Percentiles rank a stretch among this genome's conserved stretches.
These are phyloP conservation scores for Loriculus beryllinus DNA, from an alignment of 2,797 vertebrate genomes.

Conservation along the genomic window DNA sequence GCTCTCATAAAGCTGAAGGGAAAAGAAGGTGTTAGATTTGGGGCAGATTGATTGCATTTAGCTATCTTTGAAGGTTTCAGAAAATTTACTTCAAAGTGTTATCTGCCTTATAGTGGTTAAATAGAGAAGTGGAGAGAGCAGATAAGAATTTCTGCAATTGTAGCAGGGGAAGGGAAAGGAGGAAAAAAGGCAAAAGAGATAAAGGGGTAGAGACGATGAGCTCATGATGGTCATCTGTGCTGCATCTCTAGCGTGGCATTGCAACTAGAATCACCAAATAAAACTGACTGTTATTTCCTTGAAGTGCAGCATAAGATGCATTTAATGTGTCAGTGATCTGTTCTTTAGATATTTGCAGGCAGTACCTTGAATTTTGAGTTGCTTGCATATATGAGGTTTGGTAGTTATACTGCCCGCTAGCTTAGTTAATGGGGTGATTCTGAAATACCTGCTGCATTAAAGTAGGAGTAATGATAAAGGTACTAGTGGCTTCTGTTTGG, in stretches of 20 bases:
- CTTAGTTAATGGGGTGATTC: neutral
- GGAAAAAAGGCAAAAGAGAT: too few species aligned
- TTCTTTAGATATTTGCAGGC: neutral
- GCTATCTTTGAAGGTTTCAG: neutral
- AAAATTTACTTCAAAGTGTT: neutral
- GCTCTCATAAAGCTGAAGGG: neutral
- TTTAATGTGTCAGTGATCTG: fast-evolving
- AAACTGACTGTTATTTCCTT: neutral
- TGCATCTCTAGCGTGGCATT: neutral
- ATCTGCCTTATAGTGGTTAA: neutral
- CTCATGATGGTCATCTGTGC: neutral
- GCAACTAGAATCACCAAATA: neutral
- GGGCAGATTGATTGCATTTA: neutral
- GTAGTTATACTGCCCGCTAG: neutral
- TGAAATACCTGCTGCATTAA: neutral
- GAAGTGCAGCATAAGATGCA: neutral
- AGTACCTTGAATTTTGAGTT: neutral
- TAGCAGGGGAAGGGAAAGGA: neutral
- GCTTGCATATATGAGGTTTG: neutral
- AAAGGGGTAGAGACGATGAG: neutral
- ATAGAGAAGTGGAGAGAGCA: neutral
- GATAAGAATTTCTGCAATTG: neutral
- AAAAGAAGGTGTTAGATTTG: neutral
- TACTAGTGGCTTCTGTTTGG: neutral
- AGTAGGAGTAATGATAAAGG: neutral